Base-by-base conservation (phyloP, 2,113 vertebrate species). In the Geococcyx californianus region DNA sequence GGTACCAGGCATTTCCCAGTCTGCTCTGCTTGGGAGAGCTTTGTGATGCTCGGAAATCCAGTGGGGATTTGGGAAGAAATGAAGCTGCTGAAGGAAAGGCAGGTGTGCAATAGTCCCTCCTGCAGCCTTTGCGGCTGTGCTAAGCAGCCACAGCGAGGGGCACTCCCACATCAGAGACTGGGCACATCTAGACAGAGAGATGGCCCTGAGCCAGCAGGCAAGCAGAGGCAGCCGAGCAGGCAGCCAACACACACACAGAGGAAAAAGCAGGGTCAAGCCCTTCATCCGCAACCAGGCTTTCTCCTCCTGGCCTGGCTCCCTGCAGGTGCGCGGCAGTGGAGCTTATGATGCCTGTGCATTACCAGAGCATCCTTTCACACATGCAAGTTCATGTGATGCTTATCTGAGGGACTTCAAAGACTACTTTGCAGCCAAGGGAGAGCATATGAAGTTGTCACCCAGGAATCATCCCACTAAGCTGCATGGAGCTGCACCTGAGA, bases 101-200 rank as follows among this genome's bases (percentile, higher is more conserved):
- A 8, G 17, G 47, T 4, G 36, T n/a, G 63, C 19, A 33, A 1
- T 0, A 52, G 19, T 24, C 69, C 29, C 4, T 0, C 16, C 42
- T 13, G 28, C 66, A 82, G 56, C 34, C 52, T 20, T 49, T 9
- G 4, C 5, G 11, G 74, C 69, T 4, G 4, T 1, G 2, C 29
- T 24, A 0, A 52, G 52, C 34, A 26, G 44, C 17, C 26, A 2
- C 0, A 0, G 26, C 1, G 23, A 94, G 72, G 60, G 80, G 2
- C 87, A 55, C 10, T 15, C 28, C 40, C 28, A 38, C 2, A 0
- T 12, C 79, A 63, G 40, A 6, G 18, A 51, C 54, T 56, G 72
- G 25, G 31, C 54, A 49, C 9, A 3, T 4, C 62, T 72, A 42
- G 54, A 8, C 4, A 2, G n/a, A 56, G 67, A 36, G n/a, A 11